Evolutionary conservation across 2,113 vertebrate genomes (phyloP), one percentile per base, ranked within the genome.

Genomic region (Pterocles gutturalis): DNA sequence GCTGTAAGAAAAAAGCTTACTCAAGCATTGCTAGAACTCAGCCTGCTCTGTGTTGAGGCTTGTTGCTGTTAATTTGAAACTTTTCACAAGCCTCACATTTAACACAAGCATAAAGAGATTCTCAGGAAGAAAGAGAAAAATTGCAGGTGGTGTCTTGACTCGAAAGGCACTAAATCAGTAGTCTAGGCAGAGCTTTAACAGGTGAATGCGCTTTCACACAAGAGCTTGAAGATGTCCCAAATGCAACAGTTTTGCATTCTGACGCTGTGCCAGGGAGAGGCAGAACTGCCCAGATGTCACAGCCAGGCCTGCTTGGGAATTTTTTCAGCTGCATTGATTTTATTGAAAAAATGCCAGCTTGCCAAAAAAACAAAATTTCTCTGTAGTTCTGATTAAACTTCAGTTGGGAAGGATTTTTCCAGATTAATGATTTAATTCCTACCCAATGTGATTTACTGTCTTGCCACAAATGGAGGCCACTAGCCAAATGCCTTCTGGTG

Each of bases 311-410:
- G 60, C 34, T 7, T 71, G 73, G 72, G 78, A 94, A 91, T 89
- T 93, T 65, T 38, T 96, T 73, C 58, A 88, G 41, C 55, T 76
- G 66, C 69, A 79, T 9, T 80, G 90, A 77, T 91, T 87, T 83
- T 83, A 78, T 34, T 0, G 2, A 65, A 86, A 93, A 83, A 11
- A 6, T 0, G 5, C 57, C 69, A 90, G 66, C n/a, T 85, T 93
- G 78, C 84, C 79, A 88, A 92, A 83, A 83, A 36, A 3, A 3
- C 14, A 18, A 57, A 77, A 45, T 20, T 91, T 78, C 31, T 57
- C 54, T 18, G 17, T 31, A 82, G 70, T 49, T 65, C 51, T 60
- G 34, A 66, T 25, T 72, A 82, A 85, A 90, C 62, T 91, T 85
- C 10, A 3, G 7, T 17, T 61, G 48, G 41, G 61, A 94, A 43